Conservation (phyloP, 2,888 invertebrate genomes). For the Notodonta ziczac region DNA sequence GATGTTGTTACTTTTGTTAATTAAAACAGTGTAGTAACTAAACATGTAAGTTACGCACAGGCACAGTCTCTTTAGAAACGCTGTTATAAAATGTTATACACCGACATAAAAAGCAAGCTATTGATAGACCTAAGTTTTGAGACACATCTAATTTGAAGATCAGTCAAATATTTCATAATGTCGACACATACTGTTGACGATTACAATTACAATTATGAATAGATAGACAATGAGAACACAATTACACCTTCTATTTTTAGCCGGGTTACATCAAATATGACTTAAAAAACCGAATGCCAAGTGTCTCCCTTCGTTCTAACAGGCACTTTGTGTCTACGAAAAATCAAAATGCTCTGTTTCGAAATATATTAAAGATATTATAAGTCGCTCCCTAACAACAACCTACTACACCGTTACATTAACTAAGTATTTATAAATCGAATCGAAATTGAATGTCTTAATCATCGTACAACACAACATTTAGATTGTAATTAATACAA, state of each 20-base stretch:
- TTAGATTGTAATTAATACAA: background rate
- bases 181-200: constrained; percentile 8
- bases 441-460: background rate
- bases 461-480: background rate
- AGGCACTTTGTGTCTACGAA: constrained; percentile 55
- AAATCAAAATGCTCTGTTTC: constrained; percentile 19
- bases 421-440: no score
- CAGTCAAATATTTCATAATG: constrained; percentile 54
- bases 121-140: constrained; percentile 32
- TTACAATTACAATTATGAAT: background rate
- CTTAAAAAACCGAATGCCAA: constrained; percentile 19
- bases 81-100: constrained; percentile 19
- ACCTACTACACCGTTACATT: background rate
- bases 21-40: no score
- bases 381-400: background rate
- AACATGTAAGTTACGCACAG: background rate
- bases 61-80: background rate
- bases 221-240: background rate
- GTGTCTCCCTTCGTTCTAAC: constrained; percentile 37
- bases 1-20: no score
- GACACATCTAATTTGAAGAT: constrained; percentile 63
- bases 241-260: background rate
- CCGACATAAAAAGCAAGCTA: constrained; percentile 52
- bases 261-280: background rate
- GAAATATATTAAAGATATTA: constrained; percentile 6